phyloP scores from a whole-genome alignment of 2,888 invertebrate genomes.

The Strigamia maritima region DNA sequence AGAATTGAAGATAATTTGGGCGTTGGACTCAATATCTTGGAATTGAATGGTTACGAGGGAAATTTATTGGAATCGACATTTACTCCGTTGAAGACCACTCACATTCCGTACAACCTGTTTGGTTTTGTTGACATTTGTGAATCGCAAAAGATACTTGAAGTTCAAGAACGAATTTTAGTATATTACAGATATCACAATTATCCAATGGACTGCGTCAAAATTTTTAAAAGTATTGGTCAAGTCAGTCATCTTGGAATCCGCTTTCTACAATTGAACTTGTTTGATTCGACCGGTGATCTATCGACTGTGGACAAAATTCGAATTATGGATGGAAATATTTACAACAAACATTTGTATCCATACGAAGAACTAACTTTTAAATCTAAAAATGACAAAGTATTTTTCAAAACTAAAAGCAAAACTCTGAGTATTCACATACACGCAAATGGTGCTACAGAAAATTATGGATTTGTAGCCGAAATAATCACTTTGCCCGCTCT shows the following conservation, averaged over 20 bases:
- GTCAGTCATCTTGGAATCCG: conserved; percentile 53
- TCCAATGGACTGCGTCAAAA: conserved; percentile 92
- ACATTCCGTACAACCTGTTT: conserved; percentile 80
- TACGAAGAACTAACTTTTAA: conserved; percentile 48
- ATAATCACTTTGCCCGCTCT: conserved; percentile 91
- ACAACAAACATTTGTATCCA: conserved; percentile 71
- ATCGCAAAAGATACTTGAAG: conserved; percentile 81
- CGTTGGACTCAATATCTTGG: conserved; percentile 82
- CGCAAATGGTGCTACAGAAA: conserved; percentile 90
- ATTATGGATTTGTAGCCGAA: conserved; percentile 95
- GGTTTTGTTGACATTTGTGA: conserved; percentile 96
- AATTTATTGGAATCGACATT: conserved; percentile 86
- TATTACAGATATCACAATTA: conserved; percentile 97
- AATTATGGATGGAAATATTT: conserved; percentile 88
- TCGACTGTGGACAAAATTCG: conserved; percentile 79
- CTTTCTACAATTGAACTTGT: conserved; percentile 84
- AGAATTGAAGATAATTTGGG: conserved; percentile 77
- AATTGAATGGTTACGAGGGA: conserved; percentile 87
- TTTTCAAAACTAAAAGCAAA: conserved; percentile 58
- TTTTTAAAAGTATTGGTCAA: conserved; percentile 39
- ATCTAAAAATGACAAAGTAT: conserved; percentile 54
- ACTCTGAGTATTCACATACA: conserved; percentile 80
- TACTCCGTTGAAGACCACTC: conserved; percentile 72
- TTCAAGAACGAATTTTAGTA: conserved; percentile 83
- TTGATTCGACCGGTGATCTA: conserved; percentile 76